A percentile compares a stretch with the other conserved stretches of the same genome.
Evolutionary conservation across 1,140 invertebrate genomes (phyloP).

Genomic region (Apolygus lucorum): DNA sequence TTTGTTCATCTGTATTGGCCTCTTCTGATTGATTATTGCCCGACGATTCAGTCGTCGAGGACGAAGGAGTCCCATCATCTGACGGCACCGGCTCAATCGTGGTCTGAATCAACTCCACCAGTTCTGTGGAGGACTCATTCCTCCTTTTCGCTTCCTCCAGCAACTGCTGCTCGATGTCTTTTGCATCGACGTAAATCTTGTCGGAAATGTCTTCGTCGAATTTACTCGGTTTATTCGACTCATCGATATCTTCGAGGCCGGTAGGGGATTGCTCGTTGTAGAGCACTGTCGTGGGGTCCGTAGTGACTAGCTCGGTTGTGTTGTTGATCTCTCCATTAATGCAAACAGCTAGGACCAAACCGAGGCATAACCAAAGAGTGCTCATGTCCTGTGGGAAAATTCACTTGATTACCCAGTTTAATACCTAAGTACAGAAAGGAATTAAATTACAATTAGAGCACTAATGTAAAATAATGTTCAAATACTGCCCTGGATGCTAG

Average conservation of each 20-base stretch:
- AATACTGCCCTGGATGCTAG: too few species aligned
- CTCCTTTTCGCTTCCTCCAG: not conserved
- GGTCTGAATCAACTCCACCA: not conserved
- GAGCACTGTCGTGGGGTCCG: not conserved
- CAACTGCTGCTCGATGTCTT: not conserved
- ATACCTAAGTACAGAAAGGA: too few species aligned
- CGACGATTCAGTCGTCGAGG: too few species aligned
- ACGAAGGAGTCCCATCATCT: not conserved
- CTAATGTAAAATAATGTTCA: too few species aligned
- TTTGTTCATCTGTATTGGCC: too few species aligned
- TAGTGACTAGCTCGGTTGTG: not conserved
- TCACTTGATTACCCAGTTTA: too few species aligned
- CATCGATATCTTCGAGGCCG: not conserved
- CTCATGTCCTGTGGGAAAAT: slow-evolving; percentile 7
- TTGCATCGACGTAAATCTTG: slow-evolving; percentile 23
- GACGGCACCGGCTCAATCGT: not conserved
- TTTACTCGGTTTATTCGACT: slow-evolving; percentile 18
- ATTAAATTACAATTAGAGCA: too few species aligned
- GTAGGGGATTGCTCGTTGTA: not conserved
- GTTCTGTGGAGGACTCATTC: not conserved
- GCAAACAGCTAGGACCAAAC: not conserved
- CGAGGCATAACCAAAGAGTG: not conserved
- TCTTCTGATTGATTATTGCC: too few species aligned
- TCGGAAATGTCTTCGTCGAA: slow-evolving; percentile 26
- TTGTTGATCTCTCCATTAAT: not conserved